Evolutionary conservation across 1,140 invertebrate genomes (phyloP), one percentile per base, ranked within the genome.

Genomic region (Atta cephalotes): DNA sequence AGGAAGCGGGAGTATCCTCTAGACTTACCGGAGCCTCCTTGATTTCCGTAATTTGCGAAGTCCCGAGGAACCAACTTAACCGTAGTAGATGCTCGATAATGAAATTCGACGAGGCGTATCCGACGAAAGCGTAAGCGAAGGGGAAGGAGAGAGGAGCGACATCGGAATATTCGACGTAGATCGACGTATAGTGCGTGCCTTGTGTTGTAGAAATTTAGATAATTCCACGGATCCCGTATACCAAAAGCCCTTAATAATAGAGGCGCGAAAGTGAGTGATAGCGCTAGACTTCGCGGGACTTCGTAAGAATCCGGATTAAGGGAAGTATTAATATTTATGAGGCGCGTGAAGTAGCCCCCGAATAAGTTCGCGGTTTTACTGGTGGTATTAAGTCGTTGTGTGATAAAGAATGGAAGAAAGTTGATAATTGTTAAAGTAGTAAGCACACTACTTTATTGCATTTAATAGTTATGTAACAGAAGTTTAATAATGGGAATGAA

Each of bases 11-110:
- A 84, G 80, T 84, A 84, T 84, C 68, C 80, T 74, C 53, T 68
- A 58, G 77, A 79, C 72, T 80, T 79, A 21, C 45, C 60, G 35
- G 49, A 79, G 62, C 31, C 62, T 21, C 72, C 84, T 85, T 85
- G 84, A 85, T 85, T 85, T 85, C 74, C 84, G 84, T 85, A 85
- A 85, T 85, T 85, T 85, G 76, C 76, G 74, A 79, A 80, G 84
- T 85, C 74, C 39, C 63, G 51, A 62, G 74, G 76, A 78, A 79
- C 49, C 76, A 76, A 76, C 71, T 78, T 80, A 85, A 80, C 62
- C 76, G 82, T 81, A 79, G 62, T 85, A 68, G 82, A 85, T 78
- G 76, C 56, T 80, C 82, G 76, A 80, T 85, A 85, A 79, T 77
- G 76, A 85, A 85, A 84, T 84, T 84, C 80, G 82, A 80, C 82